Base-by-base conservation (phyloP, 1,140 invertebrate species). In the Megalopta genalis region DNA sequence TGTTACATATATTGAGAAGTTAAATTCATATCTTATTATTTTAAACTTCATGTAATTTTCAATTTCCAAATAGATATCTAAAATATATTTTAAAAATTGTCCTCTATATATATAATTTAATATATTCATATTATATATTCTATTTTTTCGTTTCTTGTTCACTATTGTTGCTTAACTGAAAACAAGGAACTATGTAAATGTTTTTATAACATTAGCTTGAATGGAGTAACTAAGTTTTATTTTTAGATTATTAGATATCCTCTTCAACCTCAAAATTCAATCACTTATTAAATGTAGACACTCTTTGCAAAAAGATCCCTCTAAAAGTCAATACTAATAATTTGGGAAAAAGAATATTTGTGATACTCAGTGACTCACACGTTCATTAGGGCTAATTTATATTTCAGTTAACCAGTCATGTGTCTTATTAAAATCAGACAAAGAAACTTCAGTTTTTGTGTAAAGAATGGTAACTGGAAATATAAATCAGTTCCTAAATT, bases 271-370 rank as follows among this genome's bases (percentile, higher is more conserved):
- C 39, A 57, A 82, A 65, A 68, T n/a, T 82, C 32, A 27, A 67
- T 70, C 42, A 69, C 46, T 8, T 59, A 57, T 69, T 70, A 66
- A 81, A 77, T 18, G 52, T 81, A 81, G 25, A 57, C 65, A 76
- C 46, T 69, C 14, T 70, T 25, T 27, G 16, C 27, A 59, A 68
- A 37, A 84, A 74, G n/a, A 80, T 76, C 83, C 81, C 73, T 86
- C 52, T 52, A 80, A n/a, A n/a, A 86, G 84, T 86, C 81, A 83
- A 83, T 86, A 86, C 67, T 72, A 72, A 86, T 54, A 60, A 32
- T 39, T 68, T 65, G 72, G 52, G 37, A 75, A 74, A 77, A 23
- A 42, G 63, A 52, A 54, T 64, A 74, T 67, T 79, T 80, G 64
- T 83, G 84, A 86, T 77, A 82, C 76, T 85, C 76, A 74, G 76